Evolutionary conservation across 2,113 vertebrate genomes (phyloP).

Genomic region (Pelobates fuscus): DNA sequence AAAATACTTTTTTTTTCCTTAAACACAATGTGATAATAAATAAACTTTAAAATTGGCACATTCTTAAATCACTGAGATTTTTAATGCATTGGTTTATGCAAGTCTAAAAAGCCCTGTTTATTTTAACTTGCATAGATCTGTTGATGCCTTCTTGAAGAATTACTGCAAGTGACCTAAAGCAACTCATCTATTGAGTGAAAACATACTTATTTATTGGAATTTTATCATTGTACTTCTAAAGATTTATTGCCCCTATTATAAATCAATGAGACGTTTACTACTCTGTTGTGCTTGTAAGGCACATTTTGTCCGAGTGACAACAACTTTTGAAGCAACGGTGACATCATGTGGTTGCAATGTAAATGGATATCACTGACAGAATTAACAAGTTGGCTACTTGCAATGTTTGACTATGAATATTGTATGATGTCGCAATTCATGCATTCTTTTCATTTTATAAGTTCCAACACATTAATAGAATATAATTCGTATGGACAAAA

Average conservation of each 20-base stretch:
- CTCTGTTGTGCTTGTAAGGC: neutral
- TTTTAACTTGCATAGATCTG: neutral
- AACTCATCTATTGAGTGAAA: slow-evolving; percentile 17
- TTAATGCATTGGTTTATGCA: neutral
- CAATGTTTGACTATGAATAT: too few relatives aligned
- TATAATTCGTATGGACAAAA: too few relatives aligned
- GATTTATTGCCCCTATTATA: slow-evolving; percentile 25
- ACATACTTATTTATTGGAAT: slow-evolving; percentile 13
- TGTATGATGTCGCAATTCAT: too few relatives aligned
- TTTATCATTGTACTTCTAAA: slow-evolving; percentile 4
- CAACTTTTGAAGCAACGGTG: slow-evolving; percentile 21
- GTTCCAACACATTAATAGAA: too few relatives aligned
- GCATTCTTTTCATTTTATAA: too few relatives aligned
- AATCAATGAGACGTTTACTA: slow-evolving; percentile 23
- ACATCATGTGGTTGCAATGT: slow-evolving; percentile 37
- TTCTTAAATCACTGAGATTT: neutral
- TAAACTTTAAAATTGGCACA: neutral
- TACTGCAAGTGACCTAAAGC: slow-evolving; percentile 4
- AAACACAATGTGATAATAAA: too few relatives aligned
- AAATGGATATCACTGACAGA: neutral
- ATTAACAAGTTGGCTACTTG: too few relatives aligned
- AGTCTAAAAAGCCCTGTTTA: neutral
- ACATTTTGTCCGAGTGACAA: neutral
- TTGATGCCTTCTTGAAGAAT: slow-evolving; percentile 2
- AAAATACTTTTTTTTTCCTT: too few relatives aligned